Conservation (phyloP, 2,113 vertebrate species). For the Marcusenius ussheri region DNA sequence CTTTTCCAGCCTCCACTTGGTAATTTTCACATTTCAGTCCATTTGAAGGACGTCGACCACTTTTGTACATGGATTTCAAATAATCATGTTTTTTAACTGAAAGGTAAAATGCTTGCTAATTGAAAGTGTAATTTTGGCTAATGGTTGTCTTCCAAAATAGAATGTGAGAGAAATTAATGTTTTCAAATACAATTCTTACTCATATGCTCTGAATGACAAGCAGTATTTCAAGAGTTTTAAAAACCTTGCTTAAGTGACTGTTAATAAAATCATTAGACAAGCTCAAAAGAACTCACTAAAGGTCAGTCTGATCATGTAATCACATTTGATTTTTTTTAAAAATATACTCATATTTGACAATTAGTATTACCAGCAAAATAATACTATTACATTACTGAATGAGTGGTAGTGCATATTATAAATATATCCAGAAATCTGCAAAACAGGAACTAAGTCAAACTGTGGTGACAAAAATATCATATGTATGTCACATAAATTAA, state of each 20-base stretch:
- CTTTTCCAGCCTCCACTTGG: background rate
- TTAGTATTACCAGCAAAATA: background rate
- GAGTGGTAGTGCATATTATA: background rate
- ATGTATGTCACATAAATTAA: background rate
- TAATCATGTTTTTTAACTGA: background rate
- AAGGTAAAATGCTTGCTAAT: background rate
- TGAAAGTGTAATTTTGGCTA: background rate
- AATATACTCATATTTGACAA: background rate
- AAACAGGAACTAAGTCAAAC: background rate
- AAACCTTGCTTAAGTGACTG: background rate
- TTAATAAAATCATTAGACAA: background rate
- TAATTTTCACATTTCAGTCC: background rate
- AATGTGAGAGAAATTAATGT: background rate
- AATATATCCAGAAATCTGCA: background rate
- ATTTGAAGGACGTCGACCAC: background rate
- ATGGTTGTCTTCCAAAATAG: background rate
- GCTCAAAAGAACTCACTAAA: background rate
- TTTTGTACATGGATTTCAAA: background rate
- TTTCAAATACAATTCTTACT: background rate
- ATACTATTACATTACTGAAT: background rate
- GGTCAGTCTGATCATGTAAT: background rate
- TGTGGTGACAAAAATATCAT: background rate
- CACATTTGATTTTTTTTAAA: background rate
- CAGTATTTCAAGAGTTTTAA: background rate
- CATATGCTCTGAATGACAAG: background rate